These are phyloP conservation scores for Macroglossus sobrinus DNA, from an alignment of 2,113 vertebrate species.

Conservation along the genomic window DNA sequence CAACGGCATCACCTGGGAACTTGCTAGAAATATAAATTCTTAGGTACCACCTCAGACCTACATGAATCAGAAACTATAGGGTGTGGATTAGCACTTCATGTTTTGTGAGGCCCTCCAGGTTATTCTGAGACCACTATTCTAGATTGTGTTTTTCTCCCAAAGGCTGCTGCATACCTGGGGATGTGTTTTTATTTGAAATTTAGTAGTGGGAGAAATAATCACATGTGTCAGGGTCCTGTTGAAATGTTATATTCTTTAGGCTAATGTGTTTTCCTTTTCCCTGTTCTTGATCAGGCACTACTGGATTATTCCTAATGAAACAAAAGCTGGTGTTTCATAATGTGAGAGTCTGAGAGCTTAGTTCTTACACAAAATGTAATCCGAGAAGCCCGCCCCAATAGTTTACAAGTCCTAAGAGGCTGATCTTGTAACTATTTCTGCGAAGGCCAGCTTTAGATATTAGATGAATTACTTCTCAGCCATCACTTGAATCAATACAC, in stretches of 20 bases:
- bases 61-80: background rate
- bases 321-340: background rate
- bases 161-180: background rate
- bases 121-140: background rate
- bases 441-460: background rate
- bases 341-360: background rate
- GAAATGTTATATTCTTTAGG: background rate
- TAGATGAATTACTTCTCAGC: background rate
- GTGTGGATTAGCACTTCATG: background rate
- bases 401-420: background rate
- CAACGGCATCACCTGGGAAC: background rate
- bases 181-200: conserved; percentile 9
- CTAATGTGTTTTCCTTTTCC: background rate
- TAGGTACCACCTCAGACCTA: background rate
- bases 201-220: background rate
- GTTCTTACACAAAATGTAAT: background rate
- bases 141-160: background rate
- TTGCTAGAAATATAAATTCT: background rate
- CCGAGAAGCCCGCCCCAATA: background rate
- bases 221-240: background rate
- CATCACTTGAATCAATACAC: background rate
- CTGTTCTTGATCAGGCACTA: background rate
- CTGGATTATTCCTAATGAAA: background rate
- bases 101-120: background rate
- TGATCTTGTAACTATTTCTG: background rate